Evolutionary conservation across 2,113 vertebrate species (phyloP).

Genomic region (Desmodus rotundus): DNA sequence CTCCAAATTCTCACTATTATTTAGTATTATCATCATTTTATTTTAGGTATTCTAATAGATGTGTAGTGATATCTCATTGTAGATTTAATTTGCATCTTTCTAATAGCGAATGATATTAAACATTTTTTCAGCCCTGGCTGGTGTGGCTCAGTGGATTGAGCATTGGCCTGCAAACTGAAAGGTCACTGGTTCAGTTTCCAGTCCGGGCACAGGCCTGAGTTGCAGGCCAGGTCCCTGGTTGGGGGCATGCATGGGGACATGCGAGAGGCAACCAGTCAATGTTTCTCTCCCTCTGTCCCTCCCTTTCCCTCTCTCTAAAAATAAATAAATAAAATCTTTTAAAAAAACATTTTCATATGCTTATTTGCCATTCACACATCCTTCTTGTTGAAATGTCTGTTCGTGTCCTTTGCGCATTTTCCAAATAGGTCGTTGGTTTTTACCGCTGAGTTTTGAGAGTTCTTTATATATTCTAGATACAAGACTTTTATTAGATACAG

Average conservation of each 20-base stretch:
- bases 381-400: background rate
- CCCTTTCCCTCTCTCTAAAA: no score
- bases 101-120: slow-evolving; percentile 4
- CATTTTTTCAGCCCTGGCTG: background rate
- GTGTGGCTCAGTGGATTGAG: no score
- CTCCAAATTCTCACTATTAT: background rate
- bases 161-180: no score
- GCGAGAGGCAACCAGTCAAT: no score
- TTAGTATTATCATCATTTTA: slow-evolving; percentile 14
- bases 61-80: background rate
- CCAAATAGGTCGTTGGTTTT: background rate
- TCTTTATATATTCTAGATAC: background rate
- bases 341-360: background rate
- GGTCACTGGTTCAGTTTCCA: no score
- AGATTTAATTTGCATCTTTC: background rate
- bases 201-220: no score
- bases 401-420: background rate
- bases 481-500: background rate
- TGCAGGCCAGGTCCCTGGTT: no score
- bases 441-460: background rate
- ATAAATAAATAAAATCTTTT: no score
- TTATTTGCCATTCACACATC: background rate
- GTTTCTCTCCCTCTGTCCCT: no score
- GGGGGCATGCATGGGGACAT: no score
- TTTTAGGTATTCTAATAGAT: slow-evolving; percentile 15